Evolutionary conservation across 1,140 invertebrate genomes (phyloP).

Genomic region (Tribolium madens): DNA sequence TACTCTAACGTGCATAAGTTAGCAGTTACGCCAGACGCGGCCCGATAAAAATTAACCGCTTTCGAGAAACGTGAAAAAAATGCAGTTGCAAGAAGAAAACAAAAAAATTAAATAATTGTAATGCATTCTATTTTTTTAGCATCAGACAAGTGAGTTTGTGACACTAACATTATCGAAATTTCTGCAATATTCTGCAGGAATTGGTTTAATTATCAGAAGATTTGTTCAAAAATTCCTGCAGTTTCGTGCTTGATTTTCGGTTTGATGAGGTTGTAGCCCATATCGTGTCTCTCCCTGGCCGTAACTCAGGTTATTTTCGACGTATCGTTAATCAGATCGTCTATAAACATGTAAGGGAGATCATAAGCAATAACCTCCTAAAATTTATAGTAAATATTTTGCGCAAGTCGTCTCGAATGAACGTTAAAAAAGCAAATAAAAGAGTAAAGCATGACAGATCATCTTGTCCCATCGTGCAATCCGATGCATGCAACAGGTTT

Average conservation of each 20-base stretch:
- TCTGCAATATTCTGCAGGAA: too few relatives aligned
- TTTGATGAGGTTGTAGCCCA: not conserved
- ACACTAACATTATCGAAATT: too few relatives aligned
- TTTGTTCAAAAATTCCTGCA: not conserved
- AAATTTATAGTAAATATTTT: constrained; percentile 20
- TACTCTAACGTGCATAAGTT: constrained; percentile 32
- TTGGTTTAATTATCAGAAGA: too few relatives aligned
- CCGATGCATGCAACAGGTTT: not conserved
- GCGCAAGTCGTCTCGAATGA: not conserved
- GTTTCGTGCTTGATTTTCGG: not conserved
- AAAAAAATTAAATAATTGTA: too few relatives aligned
- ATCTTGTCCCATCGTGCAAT: not conserved
- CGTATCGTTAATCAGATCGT: constrained; percentile 26
- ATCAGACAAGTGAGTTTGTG: too few relatives aligned
- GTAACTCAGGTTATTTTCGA: not conserved
- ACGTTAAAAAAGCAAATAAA: not conserved
- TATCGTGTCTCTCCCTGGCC: not conserved
- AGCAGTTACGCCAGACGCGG: constrained; percentile 29
- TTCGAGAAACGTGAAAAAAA: not conserved
- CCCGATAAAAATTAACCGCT: constrained; percentile 45
- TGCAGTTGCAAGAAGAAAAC: too few relatives aligned
- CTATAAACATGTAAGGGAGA: constrained; percentile 24
- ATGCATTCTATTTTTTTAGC: too few relatives aligned
- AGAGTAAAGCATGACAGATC: not conserved
- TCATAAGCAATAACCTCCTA: constrained; percentile 19